Evolutionary conservation across 2,797 vertebrate species (phyloP).

Genomic region (Betta splendens): DNA sequence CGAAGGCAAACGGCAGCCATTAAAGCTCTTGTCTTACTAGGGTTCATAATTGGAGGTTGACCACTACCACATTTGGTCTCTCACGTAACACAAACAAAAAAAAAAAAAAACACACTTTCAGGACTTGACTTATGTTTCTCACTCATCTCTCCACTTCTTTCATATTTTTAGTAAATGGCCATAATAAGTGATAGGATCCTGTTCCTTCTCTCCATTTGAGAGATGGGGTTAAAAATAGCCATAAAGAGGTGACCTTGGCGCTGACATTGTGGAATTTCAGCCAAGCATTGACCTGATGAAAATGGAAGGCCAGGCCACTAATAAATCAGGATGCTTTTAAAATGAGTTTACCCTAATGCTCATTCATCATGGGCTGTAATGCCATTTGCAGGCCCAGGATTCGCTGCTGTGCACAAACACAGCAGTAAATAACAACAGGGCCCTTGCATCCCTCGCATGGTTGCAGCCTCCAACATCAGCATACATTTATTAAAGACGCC

Average conservation of each 20-base stretch:
- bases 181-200: conserved; percentile 86
- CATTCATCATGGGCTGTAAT: conserved; percentile 99
- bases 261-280: conserved; percentile 99
- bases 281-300: conserved; percentile 99
- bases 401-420: conserved; percentile 93
- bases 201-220: conserved; percentile 51
- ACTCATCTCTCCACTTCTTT: conserved; percentile 46
- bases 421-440: conserved; percentile 99
- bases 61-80: conserved; percentile 95
- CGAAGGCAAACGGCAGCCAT: conserved; percentile 98
- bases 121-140: conserved; percentile 15
- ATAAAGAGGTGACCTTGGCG: conserved; percentile 95
- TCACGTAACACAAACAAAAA: conserved; percentile 59
- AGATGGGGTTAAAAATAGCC: conserved; percentile 76
- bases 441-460: conserved; percentile 86
- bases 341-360: conserved; percentile 99
- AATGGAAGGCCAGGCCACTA: conserved; percentile 95
- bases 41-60: conserved; percentile 99
- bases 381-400: conserved; percentile 95
- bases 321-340: conserved; percentile 99
- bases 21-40: conserved; percentile 99
- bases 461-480: conserved; percentile 90
- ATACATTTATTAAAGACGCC: conserved; percentile 95
- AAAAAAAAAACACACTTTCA: conserved; percentile 50
- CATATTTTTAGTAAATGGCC: conserved; percentile 72